phyloP scores from a whole-genome alignment of 2,888 invertebrate genomes.

The Lycaena phlaeas region DNA sequence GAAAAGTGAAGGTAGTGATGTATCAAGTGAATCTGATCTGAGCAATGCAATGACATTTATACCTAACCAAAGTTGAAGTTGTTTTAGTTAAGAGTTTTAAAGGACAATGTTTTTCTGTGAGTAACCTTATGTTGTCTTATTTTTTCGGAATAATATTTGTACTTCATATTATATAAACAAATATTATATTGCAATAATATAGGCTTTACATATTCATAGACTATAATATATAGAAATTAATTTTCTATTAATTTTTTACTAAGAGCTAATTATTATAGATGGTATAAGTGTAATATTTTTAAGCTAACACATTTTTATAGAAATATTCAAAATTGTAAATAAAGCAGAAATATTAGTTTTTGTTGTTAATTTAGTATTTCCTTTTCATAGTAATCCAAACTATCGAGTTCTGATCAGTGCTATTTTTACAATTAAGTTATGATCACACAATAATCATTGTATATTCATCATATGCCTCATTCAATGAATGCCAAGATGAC shows the following conservation, averaged over 20 bases:
- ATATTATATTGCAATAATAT: slow-evolving; percentile 9
- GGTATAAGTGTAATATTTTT: neutral
- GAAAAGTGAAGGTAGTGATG: slow-evolving; percentile 21
- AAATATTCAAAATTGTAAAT: neutral
- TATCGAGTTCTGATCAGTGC: too few species aligned
- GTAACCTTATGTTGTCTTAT: too few species aligned
- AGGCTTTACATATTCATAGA: neutral
- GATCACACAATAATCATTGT: too few species aligned
- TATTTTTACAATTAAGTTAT: too few species aligned
- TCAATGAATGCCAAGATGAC: too few species aligned
- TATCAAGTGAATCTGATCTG: neutral
- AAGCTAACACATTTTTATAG: neutral
- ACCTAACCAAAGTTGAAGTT: slow-evolving; percentile 32
- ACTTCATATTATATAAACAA: slow-evolving; percentile 13
- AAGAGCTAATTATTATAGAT: neutral
- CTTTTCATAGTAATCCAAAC: too few species aligned
- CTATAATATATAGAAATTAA: neutral
- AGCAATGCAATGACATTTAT: slow-evolving; percentile 1
- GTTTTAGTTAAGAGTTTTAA: too few species aligned
- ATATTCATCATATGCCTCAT: too few species aligned
- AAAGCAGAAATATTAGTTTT: neutral
- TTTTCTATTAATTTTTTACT: neutral
- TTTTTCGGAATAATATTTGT: slow-evolving; percentile 9
- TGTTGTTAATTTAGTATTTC: neutral
- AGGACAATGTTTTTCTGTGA: too few species aligned